Evolutionary conservation across 2,113 vertebrate genomes (phyloP).

Genomic region (Erythrocercus mccallii): DNA sequence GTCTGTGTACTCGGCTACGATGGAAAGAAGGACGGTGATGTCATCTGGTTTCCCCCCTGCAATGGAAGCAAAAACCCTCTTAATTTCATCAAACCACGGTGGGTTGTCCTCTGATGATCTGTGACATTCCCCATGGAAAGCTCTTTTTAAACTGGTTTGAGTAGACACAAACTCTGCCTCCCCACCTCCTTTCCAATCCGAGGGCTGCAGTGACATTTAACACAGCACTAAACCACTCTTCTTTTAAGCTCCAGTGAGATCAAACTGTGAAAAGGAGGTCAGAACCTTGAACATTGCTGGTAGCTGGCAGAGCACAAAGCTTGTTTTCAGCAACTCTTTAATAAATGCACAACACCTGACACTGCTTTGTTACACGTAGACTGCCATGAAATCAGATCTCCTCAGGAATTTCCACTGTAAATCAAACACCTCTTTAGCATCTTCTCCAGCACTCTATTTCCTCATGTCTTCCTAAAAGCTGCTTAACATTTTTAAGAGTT

Average conservation of each 20-base stretch:
- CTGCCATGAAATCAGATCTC: not conserved
- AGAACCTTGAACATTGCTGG: not conserved
- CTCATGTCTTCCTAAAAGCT: not conserved
- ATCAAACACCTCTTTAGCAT: not conserved
- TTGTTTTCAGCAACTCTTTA: not conserved
- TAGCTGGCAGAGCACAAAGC: not conserved
- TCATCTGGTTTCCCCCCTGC: slow-evolving; percentile 97
- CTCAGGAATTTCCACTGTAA: not conserved
- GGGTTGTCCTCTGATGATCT: accelerated
- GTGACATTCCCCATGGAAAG: not conserved
- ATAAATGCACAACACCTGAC: not conserved
- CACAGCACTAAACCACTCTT: not conserved
- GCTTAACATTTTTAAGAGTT: not conserved
- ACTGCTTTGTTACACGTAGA: not conserved
- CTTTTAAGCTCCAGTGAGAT: not conserved
- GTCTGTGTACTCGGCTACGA: slow-evolving; percentile 98
- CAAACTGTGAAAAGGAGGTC: not conserved
- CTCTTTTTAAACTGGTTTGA: not conserved
- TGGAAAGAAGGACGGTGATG: slow-evolving; percentile 98
- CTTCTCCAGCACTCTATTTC: not conserved
- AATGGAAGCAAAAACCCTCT: not conserved
- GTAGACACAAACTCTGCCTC: not conserved
- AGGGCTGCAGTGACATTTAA: not conserved
- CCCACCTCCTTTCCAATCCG: not conserved
- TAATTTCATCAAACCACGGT: not conserved